These are phyloP conservation scores for Nephrotoma guestfalica DNA, from an alignment of 2,888 invertebrate species.

Conservation along the genomic window DNA sequence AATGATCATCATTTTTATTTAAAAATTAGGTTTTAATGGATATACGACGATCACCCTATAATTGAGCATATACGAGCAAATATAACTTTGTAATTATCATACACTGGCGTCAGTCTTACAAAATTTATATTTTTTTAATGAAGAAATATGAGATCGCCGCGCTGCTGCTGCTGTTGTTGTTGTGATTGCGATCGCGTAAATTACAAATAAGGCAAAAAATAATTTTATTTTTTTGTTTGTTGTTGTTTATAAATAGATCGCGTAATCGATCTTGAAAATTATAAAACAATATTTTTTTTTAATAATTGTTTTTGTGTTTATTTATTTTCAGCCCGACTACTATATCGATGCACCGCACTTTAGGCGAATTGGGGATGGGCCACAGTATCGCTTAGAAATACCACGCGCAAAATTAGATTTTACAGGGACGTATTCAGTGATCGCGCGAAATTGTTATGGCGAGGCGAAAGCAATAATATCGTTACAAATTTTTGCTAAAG, in stretches of 20 bases:
- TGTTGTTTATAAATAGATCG: neutral
- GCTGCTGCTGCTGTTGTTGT: neutral
- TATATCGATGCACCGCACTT: conserved; percentile 77
- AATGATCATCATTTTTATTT: neutral
- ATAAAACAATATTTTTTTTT: neutral
- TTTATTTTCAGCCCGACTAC: conserved; percentile 58
- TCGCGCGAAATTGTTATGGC: conserved; percentile 69
- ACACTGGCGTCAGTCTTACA: neutral
- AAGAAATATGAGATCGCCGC: neutral
- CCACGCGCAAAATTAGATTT: conserved; percentile 74
- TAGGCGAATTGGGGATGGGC: conserved; percentile 54
- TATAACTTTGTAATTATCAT: neutral
- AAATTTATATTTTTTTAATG: neutral
- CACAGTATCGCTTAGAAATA: conserved; percentile 70
- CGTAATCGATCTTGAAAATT: neutral
- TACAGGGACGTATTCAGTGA: conserved; percentile 75
- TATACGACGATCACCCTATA: neutral
- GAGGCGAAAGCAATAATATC: conserved; percentile 77
- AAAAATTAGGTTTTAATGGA: neutral
- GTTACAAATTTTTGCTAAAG: conserved; percentile 70
- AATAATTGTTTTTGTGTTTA: neutral
- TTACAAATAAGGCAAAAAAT: neutral
- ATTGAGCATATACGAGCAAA: neutral
- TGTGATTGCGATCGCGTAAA: neutral
- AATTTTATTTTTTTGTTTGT: neutral